These are phyloP conservation scores for Drosophila pseudotalamancana DNA, from an alignment of 2,888 invertebrate genomes.

Conservation along the genomic window DNA sequence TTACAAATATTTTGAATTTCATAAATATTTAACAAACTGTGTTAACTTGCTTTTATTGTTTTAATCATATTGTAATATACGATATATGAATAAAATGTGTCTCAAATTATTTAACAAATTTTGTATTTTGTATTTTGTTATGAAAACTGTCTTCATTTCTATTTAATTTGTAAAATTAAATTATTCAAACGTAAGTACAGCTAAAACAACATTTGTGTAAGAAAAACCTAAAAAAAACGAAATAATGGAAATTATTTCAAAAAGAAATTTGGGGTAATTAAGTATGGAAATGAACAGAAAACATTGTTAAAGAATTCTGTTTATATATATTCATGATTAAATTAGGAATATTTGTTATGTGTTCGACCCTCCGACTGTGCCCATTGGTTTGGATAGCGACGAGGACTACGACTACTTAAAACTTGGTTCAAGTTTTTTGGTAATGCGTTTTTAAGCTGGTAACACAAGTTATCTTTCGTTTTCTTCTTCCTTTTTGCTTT, in stretches of 20 bases:
- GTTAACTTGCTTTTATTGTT: background rate
- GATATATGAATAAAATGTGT: slow-evolving; percentile 8
- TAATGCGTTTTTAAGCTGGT: slow-evolving; percentile 59
- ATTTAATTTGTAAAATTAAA: slow-evolving; percentile 55
- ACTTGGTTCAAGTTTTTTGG: slow-evolving; percentile 72
- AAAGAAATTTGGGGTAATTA: slow-evolving; percentile 2
- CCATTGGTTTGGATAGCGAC: slow-evolving; percentile 30
- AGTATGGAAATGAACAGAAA: slow-evolving; percentile 45
- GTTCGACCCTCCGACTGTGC: slow-evolving; percentile 3
- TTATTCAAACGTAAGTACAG: slow-evolving; percentile 61
- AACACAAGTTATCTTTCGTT: slow-evolving; percentile 45
- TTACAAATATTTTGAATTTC: background rate
- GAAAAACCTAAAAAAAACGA: slow-evolving; percentile 5
- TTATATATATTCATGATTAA: slow-evolving; percentile 59
- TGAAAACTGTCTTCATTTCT: slow-evolving; percentile 51
- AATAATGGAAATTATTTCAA: slow-evolving; percentile 6
- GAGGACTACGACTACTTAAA: slow-evolving; percentile 63
- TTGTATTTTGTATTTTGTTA: slow-evolving; percentile 39
- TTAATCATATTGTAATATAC: background rate
- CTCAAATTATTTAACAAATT: slow-evolving; percentile 2
- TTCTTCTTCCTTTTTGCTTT: slow-evolving; percentile 8
- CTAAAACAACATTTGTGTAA: slow-evolving; percentile 48
- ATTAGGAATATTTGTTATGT: slow-evolving; percentile 61
- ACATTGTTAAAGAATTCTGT: slow-evolving; percentile 70
- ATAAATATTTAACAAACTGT: background rate